Base-by-base conservation (phyloP, 2,797 vertebrate genomes). In the Picus viridis region DNA sequence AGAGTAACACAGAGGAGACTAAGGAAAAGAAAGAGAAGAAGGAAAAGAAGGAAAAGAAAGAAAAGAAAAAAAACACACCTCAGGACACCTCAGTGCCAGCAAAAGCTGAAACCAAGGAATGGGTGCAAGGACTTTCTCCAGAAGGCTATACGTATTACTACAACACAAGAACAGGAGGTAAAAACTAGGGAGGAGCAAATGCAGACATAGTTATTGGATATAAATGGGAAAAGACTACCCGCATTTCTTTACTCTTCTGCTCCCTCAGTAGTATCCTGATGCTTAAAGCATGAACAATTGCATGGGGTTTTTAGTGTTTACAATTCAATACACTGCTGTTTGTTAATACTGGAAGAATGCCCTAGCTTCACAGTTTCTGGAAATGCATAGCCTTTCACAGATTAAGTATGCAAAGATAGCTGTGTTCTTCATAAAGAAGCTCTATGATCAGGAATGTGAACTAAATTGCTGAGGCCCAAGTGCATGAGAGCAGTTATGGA, bases 81-180 rank as follows among this genome's bases (percentile, higher is more conserved):
- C 81, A 82, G 36, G 96, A 96, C 2, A 16, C 93, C 80, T 77
- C 91, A 63, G 90, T 95, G 78, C 65, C 71, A 41, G 14, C 73
- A 84, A 93, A 93, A 87, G 36, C 1, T 49, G 95, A 80, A 90
- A 53, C 45, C 0, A 96, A 96, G 72, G 96, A 96, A 67, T 99
- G 99, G 99, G 96, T 98, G 53, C 98, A 98, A 96, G 98, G 98
- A 53, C 72, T 96, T 78, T 97, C 98, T 17, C 97, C 98, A 0
- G 98, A 98, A 47, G 99, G 99, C 84, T 95, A 98, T 64, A 97
- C 79, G 0, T 99, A 99, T 71, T 99, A 99, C 93, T 99, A 99
- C 93, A 98, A 99, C 96, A 97, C 97, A 57, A 71, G 90, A 93
- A 99, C 99, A 72, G 98, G 99, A 98, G 99, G 99, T 99, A 96